Conservation (phyloP, 2,113 vertebrate genomes). For the Poicephalus gulielmi region DNA sequence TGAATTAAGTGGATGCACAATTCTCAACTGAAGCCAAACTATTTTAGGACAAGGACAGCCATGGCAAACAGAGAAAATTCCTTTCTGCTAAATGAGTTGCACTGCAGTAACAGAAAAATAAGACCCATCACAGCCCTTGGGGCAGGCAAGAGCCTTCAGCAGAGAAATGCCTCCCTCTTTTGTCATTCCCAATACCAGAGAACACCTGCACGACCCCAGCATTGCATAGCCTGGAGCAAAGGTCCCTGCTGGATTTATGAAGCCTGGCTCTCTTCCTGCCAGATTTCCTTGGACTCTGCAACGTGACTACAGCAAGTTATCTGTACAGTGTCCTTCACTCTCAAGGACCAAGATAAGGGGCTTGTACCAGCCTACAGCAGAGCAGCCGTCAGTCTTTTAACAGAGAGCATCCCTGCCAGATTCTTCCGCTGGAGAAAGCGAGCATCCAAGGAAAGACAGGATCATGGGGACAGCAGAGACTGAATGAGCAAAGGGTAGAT, state of each 20-base stretch:
- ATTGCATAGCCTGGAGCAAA: not conserved
- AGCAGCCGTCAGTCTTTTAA: not conserved
- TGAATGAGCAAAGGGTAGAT: not conserved
- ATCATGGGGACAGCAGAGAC: not conserved
- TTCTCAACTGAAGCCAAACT: not conserved
- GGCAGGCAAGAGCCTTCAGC: not conserved
- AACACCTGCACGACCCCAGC: not conserved
- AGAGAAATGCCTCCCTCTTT: not conserved
- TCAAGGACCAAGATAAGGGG: not conserved
- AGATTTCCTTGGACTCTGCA: not conserved
- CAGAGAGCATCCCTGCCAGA: not conserved
- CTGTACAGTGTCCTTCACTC: not conserved
- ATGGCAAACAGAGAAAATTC: not conserved
- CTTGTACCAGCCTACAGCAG: not conserved
- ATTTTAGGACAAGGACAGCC: not conserved
- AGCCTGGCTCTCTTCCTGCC: not conserved
- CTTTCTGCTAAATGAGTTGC: not conserved
- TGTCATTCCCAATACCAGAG: accelerated
- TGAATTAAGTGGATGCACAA: not conserved
- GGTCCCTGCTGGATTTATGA: not conserved
- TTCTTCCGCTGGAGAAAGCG: not conserved
- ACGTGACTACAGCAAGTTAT: not conserved
- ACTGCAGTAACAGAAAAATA: not conserved
- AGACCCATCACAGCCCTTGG: not conserved
- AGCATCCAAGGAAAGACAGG: not conserved